Evolutionary conservation across 2,797 vertebrate genomes (phyloP).

Genomic region (Sebastes oblongus): DNA sequence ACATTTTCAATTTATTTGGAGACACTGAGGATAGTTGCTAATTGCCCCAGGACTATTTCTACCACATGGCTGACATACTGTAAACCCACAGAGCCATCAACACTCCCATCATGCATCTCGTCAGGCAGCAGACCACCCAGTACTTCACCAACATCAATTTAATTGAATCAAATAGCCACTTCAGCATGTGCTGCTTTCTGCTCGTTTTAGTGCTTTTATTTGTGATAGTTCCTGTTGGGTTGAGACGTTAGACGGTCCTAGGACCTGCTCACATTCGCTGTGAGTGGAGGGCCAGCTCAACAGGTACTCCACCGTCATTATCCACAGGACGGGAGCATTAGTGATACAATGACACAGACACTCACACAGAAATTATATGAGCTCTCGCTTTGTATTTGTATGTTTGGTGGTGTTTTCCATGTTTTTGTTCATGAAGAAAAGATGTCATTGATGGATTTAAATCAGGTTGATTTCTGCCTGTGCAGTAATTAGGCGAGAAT

Average conservation of each 20-base stretch:
- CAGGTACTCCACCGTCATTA: constrained; percentile 29
- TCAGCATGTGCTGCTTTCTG: constrained; percentile 2
- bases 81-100: background rate
- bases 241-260: background rate
- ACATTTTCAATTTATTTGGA: background rate
- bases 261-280: constrained; percentile 29
- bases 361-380: background rate
- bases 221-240: background rate
- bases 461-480: background rate
- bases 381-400: background rate
- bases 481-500: constrained; percentile 17
- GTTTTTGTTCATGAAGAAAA: constrained; percentile 2
- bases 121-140: background rate
- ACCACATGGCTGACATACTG: background rate
- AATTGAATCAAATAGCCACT: constrained; percentile 29
- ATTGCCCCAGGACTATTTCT: background rate
- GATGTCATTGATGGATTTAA: background rate
- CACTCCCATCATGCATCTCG: constrained; percentile 3
- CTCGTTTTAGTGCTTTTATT: constrained; percentile 16
- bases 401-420: background rate
- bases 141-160: constrained; percentile 14
- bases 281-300: constrained; percentile 25
- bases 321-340: constrained; percentile 7
- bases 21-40: background rate
- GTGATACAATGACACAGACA: constrained; percentile 10